Conservation (phyloP, 1,140 invertebrate genomes). For the Drosophila carrolli region DNA sequence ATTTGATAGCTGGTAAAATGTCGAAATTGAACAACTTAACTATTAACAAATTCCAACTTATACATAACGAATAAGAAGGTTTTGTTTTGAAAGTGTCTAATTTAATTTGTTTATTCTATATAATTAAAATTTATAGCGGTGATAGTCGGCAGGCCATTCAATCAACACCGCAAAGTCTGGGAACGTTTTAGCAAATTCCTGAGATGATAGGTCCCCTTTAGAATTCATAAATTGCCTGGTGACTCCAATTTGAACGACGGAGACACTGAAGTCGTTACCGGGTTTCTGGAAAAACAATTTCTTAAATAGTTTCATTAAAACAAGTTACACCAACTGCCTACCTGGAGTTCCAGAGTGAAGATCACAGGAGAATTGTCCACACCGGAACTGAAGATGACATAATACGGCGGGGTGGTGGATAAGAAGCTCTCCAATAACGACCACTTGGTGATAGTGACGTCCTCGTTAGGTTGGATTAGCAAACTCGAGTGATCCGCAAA, state of each 20-base stretch:
- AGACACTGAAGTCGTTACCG: conserved; percentile 45
- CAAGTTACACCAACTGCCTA: background rate
- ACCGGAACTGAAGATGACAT: conserved; percentile 88
- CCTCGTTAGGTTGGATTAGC: conserved; percentile 87
- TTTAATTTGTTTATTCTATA: no score
- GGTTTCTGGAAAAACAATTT: conserved; percentile 77
- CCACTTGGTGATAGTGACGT: conserved; percentile 87
- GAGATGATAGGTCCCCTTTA: conserved; percentile 20
- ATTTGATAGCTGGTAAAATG: no score
- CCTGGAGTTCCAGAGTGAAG: conserved; percentile 77
- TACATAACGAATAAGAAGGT: no score
- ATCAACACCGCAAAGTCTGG: conserved; percentile 16
- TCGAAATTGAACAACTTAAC: no score
- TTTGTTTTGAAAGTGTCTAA: no score
- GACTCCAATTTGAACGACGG: conserved; percentile 20
- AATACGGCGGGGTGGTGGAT: conserved; percentile 87
- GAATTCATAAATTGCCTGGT: conserved; percentile 11
- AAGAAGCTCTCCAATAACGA: conserved; percentile 86
- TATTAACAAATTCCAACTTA: no score
- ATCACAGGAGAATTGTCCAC: conserved; percentile 86
- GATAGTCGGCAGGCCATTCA: conserved; percentile 38
- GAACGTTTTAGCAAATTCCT: conserved; percentile 24
- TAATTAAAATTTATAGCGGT: conserved; percentile 34
- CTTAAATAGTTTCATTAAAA: background rate
- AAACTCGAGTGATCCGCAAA: conserved; percentile 90